Conservation (phyloP, 2,113 vertebrate genomes). For the Buteo buteo region DNA sequence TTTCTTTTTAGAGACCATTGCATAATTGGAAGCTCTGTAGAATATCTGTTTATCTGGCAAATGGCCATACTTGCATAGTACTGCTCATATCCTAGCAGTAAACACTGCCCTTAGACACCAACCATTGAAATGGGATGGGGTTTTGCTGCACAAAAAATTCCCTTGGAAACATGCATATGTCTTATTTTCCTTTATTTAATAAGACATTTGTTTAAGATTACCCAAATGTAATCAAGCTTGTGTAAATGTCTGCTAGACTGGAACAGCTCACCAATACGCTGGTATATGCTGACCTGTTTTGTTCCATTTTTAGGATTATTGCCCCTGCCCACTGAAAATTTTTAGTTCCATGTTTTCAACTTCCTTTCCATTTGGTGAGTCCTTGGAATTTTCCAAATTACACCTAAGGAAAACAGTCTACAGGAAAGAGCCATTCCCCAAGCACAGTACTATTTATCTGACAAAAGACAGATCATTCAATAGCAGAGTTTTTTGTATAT, state of each 20-base stretch:
- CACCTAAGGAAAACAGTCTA: background rate
- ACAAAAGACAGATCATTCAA: background rate
- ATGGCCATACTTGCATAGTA: constrained; percentile 37
- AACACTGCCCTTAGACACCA: constrained; percentile 37
- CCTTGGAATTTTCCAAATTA: background rate
- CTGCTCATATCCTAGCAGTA: constrained; percentile 21
- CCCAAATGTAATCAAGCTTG: background rate
- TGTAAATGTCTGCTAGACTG: background rate
- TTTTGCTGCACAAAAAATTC: background rate
- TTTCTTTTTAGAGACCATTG: constrained; percentile 54
- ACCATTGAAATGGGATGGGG: background rate
- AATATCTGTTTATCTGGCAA: constrained; percentile 62
- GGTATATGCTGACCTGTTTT: background rate
- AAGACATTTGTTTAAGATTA: background rate
- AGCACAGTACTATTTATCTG: background rate
- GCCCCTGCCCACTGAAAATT: background rate
- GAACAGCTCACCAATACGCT: background rate
- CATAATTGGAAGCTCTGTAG: constrained; percentile 58
- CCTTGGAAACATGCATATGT: background rate
- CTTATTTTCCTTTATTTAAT: background rate
- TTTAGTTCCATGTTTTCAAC: background rate
- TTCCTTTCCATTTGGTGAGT: background rate
- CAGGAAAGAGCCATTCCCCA: background rate
- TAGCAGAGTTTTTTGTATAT: background rate
- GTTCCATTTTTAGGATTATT: background rate